Evolutionary conservation across 1,140 invertebrate genomes (phyloP).

Genomic region (Drosophila lacertosa): DNA sequence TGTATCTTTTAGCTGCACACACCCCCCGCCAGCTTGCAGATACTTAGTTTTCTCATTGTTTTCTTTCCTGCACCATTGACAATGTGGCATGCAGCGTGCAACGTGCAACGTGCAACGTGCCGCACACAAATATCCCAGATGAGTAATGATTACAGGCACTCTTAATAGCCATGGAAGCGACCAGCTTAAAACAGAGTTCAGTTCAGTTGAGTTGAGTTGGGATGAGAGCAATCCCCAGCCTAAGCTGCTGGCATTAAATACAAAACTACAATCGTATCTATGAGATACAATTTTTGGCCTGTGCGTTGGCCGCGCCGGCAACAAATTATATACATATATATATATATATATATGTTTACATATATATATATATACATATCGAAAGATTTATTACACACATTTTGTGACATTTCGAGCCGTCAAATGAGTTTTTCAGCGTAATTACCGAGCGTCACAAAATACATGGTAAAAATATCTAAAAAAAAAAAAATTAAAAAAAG

Average conservation of each 20-base stretch:
- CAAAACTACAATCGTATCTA: constrained; percentile 71
- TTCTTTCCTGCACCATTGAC: constrained; percentile 73
- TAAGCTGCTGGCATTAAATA: constrained; percentile 54
- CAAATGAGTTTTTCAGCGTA: constrained; percentile 81
- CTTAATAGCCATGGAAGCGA: constrained; percentile 49
- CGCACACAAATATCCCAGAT: constrained; percentile 57
- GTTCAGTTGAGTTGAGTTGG: constrained; percentile 17
- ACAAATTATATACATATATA: constrained; percentile 78
- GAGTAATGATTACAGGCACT: constrained; percentile 78
- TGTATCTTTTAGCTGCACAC: constrained; percentile 26
- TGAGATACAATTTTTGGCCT: constrained; percentile 66
- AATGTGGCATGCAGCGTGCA: constrained; percentile 47
- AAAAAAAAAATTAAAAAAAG: too few relatives aligned
- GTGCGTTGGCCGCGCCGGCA: constrained; percentile 69
- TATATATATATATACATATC: constrained; percentile 65
- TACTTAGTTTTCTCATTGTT: constrained; percentile 58
- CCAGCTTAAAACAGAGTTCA: constrained; percentile 54
- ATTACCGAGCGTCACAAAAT: constrained; percentile 73
- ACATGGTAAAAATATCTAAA: constrained; percentile 47
- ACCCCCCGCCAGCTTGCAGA: constrained; percentile 32
- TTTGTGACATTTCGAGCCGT: constrained; percentile 72
- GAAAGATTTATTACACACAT: constrained; percentile 74
- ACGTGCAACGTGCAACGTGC: constrained; percentile 24
- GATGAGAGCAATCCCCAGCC: constrained; percentile 53
- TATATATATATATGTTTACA: constrained; percentile 79